Evolutionary conservation across 1,140 invertebrate genomes (phyloP).

Genomic region (Calliphora vicina): DNA sequence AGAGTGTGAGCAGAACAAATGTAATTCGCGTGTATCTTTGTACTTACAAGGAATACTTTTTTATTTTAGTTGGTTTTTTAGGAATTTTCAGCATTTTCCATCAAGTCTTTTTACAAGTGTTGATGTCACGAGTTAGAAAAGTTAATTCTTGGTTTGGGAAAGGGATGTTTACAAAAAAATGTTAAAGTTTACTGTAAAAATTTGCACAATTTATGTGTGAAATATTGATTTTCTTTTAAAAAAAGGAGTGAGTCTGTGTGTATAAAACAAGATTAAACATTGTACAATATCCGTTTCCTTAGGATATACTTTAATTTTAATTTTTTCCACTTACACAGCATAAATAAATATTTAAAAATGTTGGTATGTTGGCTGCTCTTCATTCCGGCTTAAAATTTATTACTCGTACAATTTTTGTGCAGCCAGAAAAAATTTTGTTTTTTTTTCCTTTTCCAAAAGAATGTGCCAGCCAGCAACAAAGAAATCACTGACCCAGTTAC

Average conservation of each 20-base stretch:
- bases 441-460: too few species aligned
- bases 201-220: background rate
- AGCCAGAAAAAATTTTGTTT: background rate
- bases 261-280: background rate
- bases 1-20: background rate
- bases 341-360: background rate
- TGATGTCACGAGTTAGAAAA: background rate
- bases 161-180: too few species aligned
- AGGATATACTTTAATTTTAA: background rate
- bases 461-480: background rate
- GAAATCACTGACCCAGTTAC: background rate
- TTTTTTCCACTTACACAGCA: background rate
- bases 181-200: too few species aligned
- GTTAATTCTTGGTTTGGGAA: too few species aligned
- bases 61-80: background rate
- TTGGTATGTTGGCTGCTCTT: background rate
- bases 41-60: background rate
- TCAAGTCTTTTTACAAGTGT: background rate
- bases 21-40: conserved; percentile 1
- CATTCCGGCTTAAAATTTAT: background rate
- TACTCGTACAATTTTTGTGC: background rate
- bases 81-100: background rate
- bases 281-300: background rate
- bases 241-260: too few species aligned
- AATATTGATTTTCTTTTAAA: conserved; percentile 20